A percentile compares a stretch with the other conserved stretches of the same genome.
Conservation (phyloP, 1,140 invertebrate genomes). For the Rhynchophorus ferrugineus region DNA sequence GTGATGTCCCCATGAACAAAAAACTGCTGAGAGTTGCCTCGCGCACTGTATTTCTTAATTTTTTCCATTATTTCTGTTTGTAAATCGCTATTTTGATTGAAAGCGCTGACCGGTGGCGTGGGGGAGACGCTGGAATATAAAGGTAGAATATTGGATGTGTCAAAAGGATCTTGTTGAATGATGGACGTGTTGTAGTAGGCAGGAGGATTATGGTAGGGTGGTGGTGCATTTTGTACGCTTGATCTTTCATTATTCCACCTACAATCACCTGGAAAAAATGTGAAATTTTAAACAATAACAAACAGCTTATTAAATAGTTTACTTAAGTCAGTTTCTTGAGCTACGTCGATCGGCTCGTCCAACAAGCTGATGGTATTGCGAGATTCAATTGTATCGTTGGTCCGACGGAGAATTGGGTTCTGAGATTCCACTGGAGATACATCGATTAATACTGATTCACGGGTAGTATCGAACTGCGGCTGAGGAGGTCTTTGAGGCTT, state of each 20-base stretch:
- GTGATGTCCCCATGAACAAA: constrained; percentile 27
- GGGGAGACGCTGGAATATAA: constrained; percentile 7
- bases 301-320: not conserved
- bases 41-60: constrained; percentile 11
- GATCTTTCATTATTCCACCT: constrained; percentile 12
- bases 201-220: constrained; percentile 46
- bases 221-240: constrained; percentile 38
- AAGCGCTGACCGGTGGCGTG: not conserved
- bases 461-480: constrained; percentile 41
- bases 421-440: constrained; percentile 48
- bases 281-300: too few species aligned
- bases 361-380: constrained; percentile 52
- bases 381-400: constrained; percentile 19
- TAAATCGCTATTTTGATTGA: constrained; percentile 3
- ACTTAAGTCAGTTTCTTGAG: constrained; percentile 35
- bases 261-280: constrained; percentile 8
- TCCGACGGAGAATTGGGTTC: constrained; percentile 21
- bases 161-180: constrained; percentile 49
- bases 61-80: constrained; percentile 22
- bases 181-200: constrained; percentile 41
- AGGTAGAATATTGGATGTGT: constrained; percentile 43
- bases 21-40: not conserved
- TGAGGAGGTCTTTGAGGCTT: constrained; percentile 47
- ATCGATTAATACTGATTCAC: constrained; percentile 53
- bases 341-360: constrained; percentile 69